Base-by-base conservation (phyloP, 2,113 vertebrate genomes). In the Daphoenositta chrysoptera region DNA sequence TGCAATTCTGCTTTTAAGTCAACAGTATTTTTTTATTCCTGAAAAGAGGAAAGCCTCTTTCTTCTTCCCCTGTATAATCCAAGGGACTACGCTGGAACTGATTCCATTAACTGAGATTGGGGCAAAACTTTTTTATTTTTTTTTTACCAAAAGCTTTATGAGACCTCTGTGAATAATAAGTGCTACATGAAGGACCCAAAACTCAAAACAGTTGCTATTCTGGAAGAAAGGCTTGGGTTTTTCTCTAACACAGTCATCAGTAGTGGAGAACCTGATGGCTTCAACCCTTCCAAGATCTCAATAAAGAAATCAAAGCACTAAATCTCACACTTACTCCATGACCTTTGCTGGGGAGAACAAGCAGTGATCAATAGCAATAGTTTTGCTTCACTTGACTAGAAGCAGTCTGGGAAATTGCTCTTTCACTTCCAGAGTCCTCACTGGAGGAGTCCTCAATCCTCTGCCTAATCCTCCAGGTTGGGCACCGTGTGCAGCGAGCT, bases 381-480 rank as follows among this genome's bases (percentile, higher is more conserved):
- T 24, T 82, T 60, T 79, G n/a, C 64, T 66, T 37, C 69, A 26
- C 13, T 68, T 47, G 48, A 89, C 31, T 56, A 91, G 37, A 40
- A 75, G 27, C 2, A n/a, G 21, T 20, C n/a, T 37, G 51, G 27
- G 61, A 63, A 86, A 80, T 15, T 7, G 6, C 18, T 50, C 58
- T 65, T 90, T 61, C 19, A 13, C 4, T 51, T 71, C 39, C 42
- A 66, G n/a, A 73, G 37, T 7, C 50, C 40, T 37, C 22, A 22
- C 0, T 11, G 3, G 54, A 79, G 35, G n/a, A 78, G 11, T n/a
- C n/a, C n/a, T n/a, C n/a, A n/a, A n/a, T n/a, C n/a, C n/a, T n/a
- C n/a, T n/a, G n/a, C n/a, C n/a, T n/a, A n/a, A n/a, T n/a, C 30
- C 23, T 85, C 37, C 44, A 54, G 1, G 0, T 48, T 63, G 64